phyloP scores from a whole-genome alignment of 2,888 invertebrate genomes.

The Agrypnus murinus region DNA sequence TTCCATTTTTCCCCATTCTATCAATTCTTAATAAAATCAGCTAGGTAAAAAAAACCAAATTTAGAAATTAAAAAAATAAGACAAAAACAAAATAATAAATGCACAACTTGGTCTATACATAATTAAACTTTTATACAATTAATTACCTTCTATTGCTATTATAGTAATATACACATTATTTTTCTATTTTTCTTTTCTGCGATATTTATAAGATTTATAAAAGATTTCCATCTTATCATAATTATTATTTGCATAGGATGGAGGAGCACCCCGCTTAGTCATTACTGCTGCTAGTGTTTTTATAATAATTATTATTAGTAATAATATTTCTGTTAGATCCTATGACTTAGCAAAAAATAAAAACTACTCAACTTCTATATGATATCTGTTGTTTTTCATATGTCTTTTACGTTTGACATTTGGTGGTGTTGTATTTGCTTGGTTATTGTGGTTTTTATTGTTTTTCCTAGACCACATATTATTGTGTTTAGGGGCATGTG shows the following conservation, averaged over 20 bases:
- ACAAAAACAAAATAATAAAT: conserved; percentile 39
- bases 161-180: too few relatives aligned
- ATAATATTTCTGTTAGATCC: conserved; percentile 28
- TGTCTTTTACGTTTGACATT: conserved; percentile 46
- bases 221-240: not conserved
- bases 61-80: conserved; percentile 19
- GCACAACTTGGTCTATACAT: conserved; percentile 31
- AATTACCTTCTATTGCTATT: too few relatives aligned
- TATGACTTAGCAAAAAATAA: conserved; percentile 35
- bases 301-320: too few relatives aligned
- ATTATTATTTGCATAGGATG: conserved; percentile 24
- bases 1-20: too few relatives aligned
- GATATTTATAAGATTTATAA: not conserved
- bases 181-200: not conserved
- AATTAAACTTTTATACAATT: too few relatives aligned
- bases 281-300: conserved; percentile 38
- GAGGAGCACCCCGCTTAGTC: conserved; percentile 47
- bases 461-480: conserved; percentile 49
- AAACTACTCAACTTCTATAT: conserved; percentile 51
- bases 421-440: conserved; percentile 52
- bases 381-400: conserved; percentile 49
- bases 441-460: conserved; percentile 56
- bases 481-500: conserved; percentile 44
- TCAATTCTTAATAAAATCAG: too few relatives aligned
- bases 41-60: not conserved